Conservation (phyloP, 2,113 vertebrate species). For the Brachypteracias leptosomus region DNA sequence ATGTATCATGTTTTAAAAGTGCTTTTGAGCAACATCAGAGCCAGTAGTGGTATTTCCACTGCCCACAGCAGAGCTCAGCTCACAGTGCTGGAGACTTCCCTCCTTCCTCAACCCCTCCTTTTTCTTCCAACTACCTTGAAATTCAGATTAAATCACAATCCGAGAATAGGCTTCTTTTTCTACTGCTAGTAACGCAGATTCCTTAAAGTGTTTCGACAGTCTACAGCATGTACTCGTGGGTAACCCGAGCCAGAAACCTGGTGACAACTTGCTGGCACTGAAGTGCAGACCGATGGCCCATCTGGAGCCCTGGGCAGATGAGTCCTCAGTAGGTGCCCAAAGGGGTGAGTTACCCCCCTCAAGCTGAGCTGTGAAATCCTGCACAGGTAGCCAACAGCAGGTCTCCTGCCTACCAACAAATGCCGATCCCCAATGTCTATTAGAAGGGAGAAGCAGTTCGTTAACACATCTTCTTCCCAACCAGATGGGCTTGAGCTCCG, state of each 20-base stretch:
- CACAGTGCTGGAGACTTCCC: background rate
- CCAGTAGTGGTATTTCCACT: background rate
- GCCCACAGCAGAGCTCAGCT: background rate
- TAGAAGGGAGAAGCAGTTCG: fast-evolving
- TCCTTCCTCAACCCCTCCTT: background rate
- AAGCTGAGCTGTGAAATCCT: background rate
- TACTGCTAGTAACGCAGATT: background rate
- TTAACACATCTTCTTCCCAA: background rate
- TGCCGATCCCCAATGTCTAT: fast-evolving
- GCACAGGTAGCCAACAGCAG: background rate
- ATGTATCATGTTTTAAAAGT: background rate
- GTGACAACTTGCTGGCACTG: background rate
- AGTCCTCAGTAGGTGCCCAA: background rate
- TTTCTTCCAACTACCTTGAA: background rate
- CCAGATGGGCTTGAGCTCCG: background rate
- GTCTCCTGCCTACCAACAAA: background rate
- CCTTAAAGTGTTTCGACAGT: background rate
- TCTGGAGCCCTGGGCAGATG: background rate
- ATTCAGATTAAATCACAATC: background rate
- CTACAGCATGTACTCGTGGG: background rate
- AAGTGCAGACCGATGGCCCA: background rate
- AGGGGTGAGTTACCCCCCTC: fast-evolving
- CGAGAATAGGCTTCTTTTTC: background rate
- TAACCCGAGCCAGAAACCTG: background rate
- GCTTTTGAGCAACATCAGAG: background rate